These are phyloP conservation scores for Atopsyche davidsoni DNA, from an alignment of 1,140 invertebrate species.

Conservation along the genomic window DNA sequence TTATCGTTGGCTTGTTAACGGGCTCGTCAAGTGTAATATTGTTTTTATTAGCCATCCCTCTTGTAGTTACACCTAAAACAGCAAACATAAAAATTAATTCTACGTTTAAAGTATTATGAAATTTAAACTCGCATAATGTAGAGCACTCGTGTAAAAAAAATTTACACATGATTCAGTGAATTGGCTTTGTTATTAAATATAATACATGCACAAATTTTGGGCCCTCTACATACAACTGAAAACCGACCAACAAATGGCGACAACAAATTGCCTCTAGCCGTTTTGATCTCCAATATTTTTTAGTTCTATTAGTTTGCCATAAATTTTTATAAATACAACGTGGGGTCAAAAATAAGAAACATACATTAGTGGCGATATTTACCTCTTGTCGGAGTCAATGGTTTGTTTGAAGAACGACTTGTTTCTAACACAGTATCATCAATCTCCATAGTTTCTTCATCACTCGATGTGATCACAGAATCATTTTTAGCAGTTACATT, in stretches of 20 bases:
- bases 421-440: background rate
- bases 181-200: too few relatives aligned
- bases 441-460: background rate
- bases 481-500: background rate
- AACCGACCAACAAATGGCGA: too few relatives aligned
- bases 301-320: too few relatives aligned
- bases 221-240: background rate
- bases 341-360: too few relatives aligned
- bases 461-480: background rate
- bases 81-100: background rate
- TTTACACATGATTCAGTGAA: background rate
- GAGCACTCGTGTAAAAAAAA: background rate
- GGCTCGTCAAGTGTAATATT: background rate
- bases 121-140: background rate
- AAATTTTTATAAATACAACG: too few relatives aligned
- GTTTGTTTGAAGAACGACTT: too few relatives aligned
- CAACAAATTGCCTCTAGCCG: too few relatives aligned
- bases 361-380: too few relatives aligned
- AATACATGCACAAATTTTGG: background rate
- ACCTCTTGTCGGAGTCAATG: too few relatives aligned
- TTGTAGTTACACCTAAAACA: conserved; percentile 13
- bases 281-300: too few relatives aligned
- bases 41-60: conserved; percentile 11
- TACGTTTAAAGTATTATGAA: background rate
- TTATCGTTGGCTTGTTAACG: background rate